Evolutionary conservation across 2,113 vertebrate genomes (phyloP).

Genomic region (Egretta garzetta): DNA sequence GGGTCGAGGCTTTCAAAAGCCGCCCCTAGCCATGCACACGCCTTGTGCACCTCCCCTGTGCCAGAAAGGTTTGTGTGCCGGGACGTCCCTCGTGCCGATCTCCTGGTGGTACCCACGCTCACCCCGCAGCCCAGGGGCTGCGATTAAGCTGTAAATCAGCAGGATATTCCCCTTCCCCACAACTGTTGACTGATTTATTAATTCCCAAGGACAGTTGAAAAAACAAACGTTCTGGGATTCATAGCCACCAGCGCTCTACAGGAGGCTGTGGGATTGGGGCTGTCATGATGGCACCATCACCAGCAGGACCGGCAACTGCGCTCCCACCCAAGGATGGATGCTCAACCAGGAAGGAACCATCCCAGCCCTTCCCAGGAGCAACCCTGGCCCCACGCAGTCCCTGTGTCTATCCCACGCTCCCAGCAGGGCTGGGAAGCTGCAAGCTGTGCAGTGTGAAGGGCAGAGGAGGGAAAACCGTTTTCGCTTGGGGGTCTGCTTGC

Average conservation of each 20-base stretch:
- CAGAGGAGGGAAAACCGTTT: background rate
- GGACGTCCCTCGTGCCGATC: fast-evolving
- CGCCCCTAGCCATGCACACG: fast-evolving
- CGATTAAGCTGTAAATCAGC: background rate
- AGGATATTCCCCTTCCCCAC: fast-evolving
- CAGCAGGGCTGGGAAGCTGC: fast-evolving
- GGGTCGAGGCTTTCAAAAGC: background rate
- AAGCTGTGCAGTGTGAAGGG: fast-evolving
- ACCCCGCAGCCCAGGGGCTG: fast-evolving
- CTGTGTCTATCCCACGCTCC: fast-evolving
- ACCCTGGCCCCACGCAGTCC: fast-evolving
- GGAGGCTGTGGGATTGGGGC: fast-evolving
- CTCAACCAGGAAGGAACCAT: fast-evolving
- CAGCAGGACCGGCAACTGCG: fast-evolving
- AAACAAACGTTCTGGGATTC: background rate
- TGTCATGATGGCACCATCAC: fast-evolving
- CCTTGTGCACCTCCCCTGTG: fast-evolving
- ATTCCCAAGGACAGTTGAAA: background rate
- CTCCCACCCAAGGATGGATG: fast-evolving
- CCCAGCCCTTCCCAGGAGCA: background rate
- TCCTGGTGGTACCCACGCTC: fast-evolving
- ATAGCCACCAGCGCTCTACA: fast-evolving
- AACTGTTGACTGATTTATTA: background rate
- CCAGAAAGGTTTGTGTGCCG: fast-evolving
- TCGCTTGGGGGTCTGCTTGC: fast-evolving